Conservation (phyloP, 2,797 vertebrate genomes). For the Phylloscopus collybita region DNA sequence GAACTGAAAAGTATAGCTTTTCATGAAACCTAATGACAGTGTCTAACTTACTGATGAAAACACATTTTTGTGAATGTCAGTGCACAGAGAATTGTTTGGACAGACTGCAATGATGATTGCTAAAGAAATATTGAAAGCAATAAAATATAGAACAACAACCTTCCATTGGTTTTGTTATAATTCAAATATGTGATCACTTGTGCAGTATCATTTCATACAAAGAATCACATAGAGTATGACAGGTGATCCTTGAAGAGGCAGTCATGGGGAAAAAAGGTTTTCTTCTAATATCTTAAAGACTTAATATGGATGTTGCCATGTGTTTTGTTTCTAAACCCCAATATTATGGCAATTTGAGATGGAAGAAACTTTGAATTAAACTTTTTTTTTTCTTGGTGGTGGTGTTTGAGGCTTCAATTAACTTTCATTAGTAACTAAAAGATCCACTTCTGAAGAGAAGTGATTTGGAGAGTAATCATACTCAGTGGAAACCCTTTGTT, state of each 20-base stretch:
- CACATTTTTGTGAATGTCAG: conserved; percentile 77
- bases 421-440: background rate
- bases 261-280: background rate
- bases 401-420: background rate
- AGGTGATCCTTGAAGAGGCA: conserved; percentile 28
- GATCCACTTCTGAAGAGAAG: background rate
- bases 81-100: conserved; percentile 76
- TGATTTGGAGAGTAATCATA: background rate
- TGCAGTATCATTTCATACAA: conserved; percentile 14
- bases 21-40: conserved; percentile 67
- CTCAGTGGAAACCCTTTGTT: background rate
- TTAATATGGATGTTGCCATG: background rate
- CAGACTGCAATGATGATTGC: conserved; percentile 61
- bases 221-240: background rate
- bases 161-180: conserved; percentile 56
- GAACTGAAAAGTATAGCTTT: conserved; percentile 66
- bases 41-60: conserved; percentile 73
- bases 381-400: background rate
- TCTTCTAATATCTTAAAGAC: conserved; percentile 21
- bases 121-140: conserved; percentile 70
- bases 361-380: background rate
- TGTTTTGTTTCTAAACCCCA: background rate
- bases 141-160: conserved; percentile 67
- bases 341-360: background rate
- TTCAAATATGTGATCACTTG: conserved; percentile 49